Conservation (phyloP, 2,797 vertebrate genomes). For the Trachurus trachurus region DNA sequence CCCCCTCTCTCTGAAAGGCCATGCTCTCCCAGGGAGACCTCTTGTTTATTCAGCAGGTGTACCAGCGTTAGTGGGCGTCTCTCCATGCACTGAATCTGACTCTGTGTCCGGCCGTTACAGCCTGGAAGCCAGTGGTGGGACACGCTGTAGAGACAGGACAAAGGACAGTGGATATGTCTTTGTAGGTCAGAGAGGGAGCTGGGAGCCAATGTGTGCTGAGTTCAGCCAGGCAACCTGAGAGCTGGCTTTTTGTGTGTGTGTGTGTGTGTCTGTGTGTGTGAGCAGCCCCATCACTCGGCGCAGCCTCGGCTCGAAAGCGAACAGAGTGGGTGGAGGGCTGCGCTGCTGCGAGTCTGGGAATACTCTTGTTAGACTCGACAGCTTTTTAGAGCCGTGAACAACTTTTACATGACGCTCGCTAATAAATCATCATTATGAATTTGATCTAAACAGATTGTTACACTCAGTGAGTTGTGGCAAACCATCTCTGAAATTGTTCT, state of each 20-base stretch:
- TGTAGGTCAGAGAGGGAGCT: slow-evolving; percentile 60
- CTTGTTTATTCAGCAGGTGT: slow-evolving; percentile 66
- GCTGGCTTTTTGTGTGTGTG: slow-evolving; percentile 59
- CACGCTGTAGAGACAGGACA: slow-evolving; percentile 21
- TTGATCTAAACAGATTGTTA: slow-evolving; percentile 68
- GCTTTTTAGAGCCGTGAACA: slow-evolving; percentile 57
- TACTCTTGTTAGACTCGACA: slow-evolving; percentile 73
- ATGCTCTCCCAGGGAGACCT: slow-evolving; percentile 51
- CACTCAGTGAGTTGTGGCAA: slow-evolving; percentile 57
- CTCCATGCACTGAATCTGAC: slow-evolving; percentile 49
- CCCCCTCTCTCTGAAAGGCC: slow-evolving; percentile 56
- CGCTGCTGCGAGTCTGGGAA: slow-evolving; percentile 66
- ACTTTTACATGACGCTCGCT: slow-evolving; percentile 52
- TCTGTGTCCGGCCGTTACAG: slow-evolving; percentile 33
- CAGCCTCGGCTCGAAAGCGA: slow-evolving; percentile 78
- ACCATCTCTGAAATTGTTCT: slow-evolving; percentile 58
- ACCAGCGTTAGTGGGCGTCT: slow-evolving; percentile 53
- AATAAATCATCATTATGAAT: slow-evolving; percentile 73
- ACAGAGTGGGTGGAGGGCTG: slow-evolving; percentile 68
- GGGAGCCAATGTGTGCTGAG: slow-evolving; percentile 29
- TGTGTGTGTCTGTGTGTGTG: slow-evolving; percentile 63
- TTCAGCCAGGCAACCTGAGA: slow-evolving; percentile 70
- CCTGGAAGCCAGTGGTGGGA: slow-evolving; percentile 31
- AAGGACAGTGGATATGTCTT: slow-evolving; percentile 59
- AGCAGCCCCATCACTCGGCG: slow-evolving; percentile 86